phyloP scores from a whole-genome alignment of 2,888 invertebrate genomes.

The Mechanitis mazaeus region DNA sequence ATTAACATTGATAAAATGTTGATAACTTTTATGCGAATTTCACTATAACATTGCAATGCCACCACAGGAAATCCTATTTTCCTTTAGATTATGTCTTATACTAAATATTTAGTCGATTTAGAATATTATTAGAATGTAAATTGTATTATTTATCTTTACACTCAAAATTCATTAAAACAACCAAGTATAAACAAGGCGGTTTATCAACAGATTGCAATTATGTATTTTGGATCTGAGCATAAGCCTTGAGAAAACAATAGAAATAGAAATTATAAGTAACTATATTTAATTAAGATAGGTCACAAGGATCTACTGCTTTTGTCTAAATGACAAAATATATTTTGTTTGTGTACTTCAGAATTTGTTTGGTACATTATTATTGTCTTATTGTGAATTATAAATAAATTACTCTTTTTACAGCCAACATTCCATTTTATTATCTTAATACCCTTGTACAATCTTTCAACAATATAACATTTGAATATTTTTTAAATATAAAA shows the following conservation, averaged over 20 bases:
- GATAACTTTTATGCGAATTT: slow-evolving; percentile 35
- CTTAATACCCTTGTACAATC: slow-evolving; percentile 1
- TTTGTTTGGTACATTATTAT: slow-evolving; percentile 60
- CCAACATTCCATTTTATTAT: slow-evolving; percentile 29
- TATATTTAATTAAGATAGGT: slow-evolving; percentile 36
- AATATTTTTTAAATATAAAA: no score
- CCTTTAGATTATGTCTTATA: slow-evolving; percentile 65
- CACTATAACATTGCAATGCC: slow-evolving; percentile 48
- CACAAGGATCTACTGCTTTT: slow-evolving; percentile 44
- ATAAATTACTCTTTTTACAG: slow-evolving; percentile 74
- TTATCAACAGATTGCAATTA: slow-evolving; percentile 43
- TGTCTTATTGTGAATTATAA: slow-evolving; percentile 69
- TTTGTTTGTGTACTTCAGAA: slow-evolving; percentile 55
- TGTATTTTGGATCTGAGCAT: slow-evolving; percentile 40
- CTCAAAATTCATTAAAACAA: slow-evolving; percentile 55
- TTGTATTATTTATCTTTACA: slow-evolving; percentile 75
- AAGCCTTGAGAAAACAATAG: slow-evolving; percentile 41
- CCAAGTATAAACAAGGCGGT: slow-evolving; percentile 44
- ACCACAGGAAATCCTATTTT: slow-evolving; percentile 60
- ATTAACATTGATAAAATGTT: slow-evolving; percentile 35
- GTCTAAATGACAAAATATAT: slow-evolving; percentile 27
- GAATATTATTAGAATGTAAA: slow-evolving; percentile 66
- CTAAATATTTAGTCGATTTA: slow-evolving; percentile 73
- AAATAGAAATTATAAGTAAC: slow-evolving; percentile 40
- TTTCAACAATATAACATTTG: no score